These are phyloP conservation scores for Zhengitettix transpicula DNA, from an alignment of 2,888 invertebrate species.

Conservation along the genomic window DNA sequence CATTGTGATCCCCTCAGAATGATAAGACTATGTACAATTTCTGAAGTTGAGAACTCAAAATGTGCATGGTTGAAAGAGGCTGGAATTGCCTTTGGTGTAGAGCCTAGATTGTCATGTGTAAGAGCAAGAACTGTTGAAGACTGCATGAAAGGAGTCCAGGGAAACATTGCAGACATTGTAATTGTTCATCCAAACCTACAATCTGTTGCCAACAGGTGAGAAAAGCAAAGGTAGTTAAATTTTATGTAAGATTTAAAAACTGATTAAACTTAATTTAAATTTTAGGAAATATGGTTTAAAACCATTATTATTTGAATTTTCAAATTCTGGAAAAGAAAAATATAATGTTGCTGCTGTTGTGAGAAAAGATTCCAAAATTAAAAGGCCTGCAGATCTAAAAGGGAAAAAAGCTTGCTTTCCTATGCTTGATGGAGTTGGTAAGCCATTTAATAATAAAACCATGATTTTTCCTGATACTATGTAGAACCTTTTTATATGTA, in stretches of 20 bases:
- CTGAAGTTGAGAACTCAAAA: constrained; percentile 52
- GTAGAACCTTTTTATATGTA: too few species aligned
- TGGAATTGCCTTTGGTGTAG: constrained; percentile 52
- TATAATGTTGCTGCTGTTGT: constrained; percentile 53
- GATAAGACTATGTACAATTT: constrained; percentile 42
- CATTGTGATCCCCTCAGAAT: constrained; percentile 22
- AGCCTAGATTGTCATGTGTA: constrained; percentile 65
- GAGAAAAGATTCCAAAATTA: constrained; percentile 36
- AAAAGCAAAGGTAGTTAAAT: not conserved
- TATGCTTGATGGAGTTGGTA: constrained; percentile 42
- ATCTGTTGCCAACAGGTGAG: constrained; percentile 46
- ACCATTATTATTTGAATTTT: constrained; percentile 43
- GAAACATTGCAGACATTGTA: constrained; percentile 51
- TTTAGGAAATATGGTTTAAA: constrained; percentile 36
- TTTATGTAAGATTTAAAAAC: not conserved
- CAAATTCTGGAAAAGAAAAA: constrained; percentile 37
- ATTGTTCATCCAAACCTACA: constrained; percentile 56
- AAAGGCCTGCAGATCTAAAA: constrained; percentile 42
- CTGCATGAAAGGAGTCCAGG: constrained; percentile 49
- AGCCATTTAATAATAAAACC: constrained; percentile 24
- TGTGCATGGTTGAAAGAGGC: constrained; percentile 65
- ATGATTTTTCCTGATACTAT: too few species aligned
- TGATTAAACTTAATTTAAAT: constrained; percentile 11
- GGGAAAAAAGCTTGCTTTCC: constrained; percentile 67
- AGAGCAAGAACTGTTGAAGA: constrained; percentile 37